Conservation (phyloP, 92 coral and sea anemone species). For the Siderastrea siderea region DNA sequence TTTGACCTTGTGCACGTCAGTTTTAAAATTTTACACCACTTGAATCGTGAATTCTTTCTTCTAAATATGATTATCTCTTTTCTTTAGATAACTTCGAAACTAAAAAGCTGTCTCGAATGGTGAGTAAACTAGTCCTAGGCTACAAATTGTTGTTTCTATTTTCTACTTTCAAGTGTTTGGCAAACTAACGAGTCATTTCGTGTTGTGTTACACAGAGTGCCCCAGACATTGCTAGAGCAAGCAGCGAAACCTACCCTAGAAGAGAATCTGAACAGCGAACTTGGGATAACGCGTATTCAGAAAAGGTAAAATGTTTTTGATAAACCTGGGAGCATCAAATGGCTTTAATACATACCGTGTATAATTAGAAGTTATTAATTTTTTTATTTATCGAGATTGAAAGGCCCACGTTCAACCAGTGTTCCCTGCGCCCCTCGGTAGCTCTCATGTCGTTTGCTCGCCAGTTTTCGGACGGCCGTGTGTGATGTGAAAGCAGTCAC, state of each 20-base stretch:
- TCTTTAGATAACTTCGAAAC: conserved; percentile 68
- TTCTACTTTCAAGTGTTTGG: not conserved
- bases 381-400: too few relatives aligned
- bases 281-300: conserved; percentile 17
- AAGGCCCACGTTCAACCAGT: too few relatives aligned
- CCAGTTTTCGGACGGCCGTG: too few relatives aligned
- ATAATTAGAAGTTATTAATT: too few relatives aligned
- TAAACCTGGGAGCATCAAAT: too few relatives aligned
- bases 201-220: conserved; percentile 70
- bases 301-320: conserved; percentile 4
- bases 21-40: not conserved
- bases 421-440: too few relatives aligned
- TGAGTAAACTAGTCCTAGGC: conserved; percentile 20
- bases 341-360: too few relatives aligned
- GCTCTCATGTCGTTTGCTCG: too few relatives aligned
- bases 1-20: not conserved
- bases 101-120: conserved; percentile 66
- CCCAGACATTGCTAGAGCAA: conserved; percentile 69
- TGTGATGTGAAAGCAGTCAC: too few relatives aligned
- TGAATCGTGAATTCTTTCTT: not conserved
- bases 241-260: conserved; percentile 35
- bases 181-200: not conserved
- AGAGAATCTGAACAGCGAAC: conserved; percentile 44
- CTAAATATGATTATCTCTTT: not conserved
- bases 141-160: not conserved